These are phyloP conservation scores for Rhinopomastus cyanomelas DNA, from an alignment of 2,113 vertebrate species.

Conservation along the genomic window DNA sequence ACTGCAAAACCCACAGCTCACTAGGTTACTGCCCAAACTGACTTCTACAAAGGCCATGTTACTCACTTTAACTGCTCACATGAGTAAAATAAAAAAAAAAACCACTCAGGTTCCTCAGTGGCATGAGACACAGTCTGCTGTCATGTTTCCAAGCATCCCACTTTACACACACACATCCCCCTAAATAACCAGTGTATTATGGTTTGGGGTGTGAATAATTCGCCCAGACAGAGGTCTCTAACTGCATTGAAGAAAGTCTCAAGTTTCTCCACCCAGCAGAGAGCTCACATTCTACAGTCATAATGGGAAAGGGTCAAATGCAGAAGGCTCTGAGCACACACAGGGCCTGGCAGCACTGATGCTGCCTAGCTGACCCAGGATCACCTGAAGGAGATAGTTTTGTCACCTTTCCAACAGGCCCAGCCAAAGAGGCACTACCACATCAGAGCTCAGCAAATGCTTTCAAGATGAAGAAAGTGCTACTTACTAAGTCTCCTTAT, in stretches of 20 bases:
- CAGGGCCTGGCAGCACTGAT: neutral
- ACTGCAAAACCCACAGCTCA: neutral
- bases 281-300: neutral
- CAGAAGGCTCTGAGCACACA: neutral
- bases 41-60: neutral
- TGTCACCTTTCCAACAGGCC: neutral
- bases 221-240: neutral
- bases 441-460: neutral
- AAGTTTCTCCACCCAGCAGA: neutral
- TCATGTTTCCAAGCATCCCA: neutral
- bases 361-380: neutral
- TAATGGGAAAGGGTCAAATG: neutral
- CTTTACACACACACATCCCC: neutral
- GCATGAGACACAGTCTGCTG: neutral
- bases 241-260: neutral
- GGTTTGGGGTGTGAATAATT: neutral
- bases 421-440: neutral
- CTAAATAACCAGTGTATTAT: neutral
- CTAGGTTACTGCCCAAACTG: neutral
- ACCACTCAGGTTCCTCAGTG: fast-evolving
- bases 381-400: neutral
- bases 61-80: neutral
- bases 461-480: constrained; percentile 24
- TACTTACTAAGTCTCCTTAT: constrained; percentile 37
- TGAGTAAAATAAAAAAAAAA: neutral